Evolutionary conservation across 2,113 vertebrate genomes (phyloP), one percentile per base, ranked within the genome.

Genomic region (Motacilla alba): DNA sequence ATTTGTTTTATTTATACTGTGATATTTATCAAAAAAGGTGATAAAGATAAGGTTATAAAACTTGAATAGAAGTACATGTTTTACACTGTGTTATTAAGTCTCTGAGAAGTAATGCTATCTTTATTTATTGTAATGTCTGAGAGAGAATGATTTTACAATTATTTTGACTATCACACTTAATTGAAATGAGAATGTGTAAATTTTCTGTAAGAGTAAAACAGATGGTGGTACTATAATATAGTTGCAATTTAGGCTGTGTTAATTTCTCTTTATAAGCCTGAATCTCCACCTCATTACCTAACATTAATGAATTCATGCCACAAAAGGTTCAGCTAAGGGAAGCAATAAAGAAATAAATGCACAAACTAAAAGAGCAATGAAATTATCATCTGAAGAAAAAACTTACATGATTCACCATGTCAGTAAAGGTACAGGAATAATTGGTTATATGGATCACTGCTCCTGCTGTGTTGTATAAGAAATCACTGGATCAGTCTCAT

Each of bases 211-310:
- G 66, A 83, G 53, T 86, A 95, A 97, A 97, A 63, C 82, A 96
- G 95, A 97, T 84, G 58, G 84, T 94, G 64, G 50, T 90, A 93
- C 77, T 87, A 73, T 86, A 83, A 94, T 81, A 85, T 70, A 94
- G 86, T 64, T 96, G 83, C 77, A 95, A 93, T 83, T 83, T 90
- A 86, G 59, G 55, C 64, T 89, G 66, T 94, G 86, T 90, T 97
- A 97, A 96, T 97, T 98, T 64, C 72, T 93, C 91, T 95, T 96
- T 95, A 87, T 90, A 97, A 96, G 58, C 83, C 90, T 95, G 81
- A 88, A 95, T 93, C 91, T 96, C 87, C 86, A 96, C 90, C 63
- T 97, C 90, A 97, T 96, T 98, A 96, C 86, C 77, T 97, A 77
- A 59, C 90, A 92, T 96, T 97, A 97, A 97, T 97, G 95, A 97